Evolutionary conservation across 1,140 invertebrate species (phyloP).

Genomic region (Myzus persicae): DNA sequence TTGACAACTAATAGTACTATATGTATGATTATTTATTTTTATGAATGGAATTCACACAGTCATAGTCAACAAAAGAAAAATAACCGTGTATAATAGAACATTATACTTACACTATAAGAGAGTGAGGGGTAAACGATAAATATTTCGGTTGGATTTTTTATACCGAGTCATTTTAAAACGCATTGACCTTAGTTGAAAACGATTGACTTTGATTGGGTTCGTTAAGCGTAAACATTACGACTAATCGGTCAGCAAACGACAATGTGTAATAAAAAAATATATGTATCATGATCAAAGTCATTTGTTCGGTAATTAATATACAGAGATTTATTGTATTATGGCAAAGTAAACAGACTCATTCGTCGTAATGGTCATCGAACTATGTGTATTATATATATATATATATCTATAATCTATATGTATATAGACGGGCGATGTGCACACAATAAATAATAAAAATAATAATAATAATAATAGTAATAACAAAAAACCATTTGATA

Average conservation of each 20-base stretch:
- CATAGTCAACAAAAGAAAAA: neutral
- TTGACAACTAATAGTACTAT: neutral
- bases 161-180: neutral
- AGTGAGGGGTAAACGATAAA: neutral
- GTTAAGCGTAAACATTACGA: neutral
- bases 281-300: neutral
- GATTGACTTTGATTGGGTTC: neutral
- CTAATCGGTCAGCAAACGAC: neutral
- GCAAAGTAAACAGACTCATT: neutral
- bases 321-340: neutral
- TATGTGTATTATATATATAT: neutral
- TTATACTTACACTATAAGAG: neutral
- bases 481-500: neutral
- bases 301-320: neutral
- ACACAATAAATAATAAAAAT: neutral
- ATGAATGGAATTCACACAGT: constrained; percentile 7
- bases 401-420: too few relatives aligned
- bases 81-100: neutral
- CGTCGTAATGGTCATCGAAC: neutral
- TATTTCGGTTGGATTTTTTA: neutral
- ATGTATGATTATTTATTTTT: neutral
- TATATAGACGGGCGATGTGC: too few relatives aligned
- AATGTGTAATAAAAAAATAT: neutral
- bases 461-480: too few relatives aligned
- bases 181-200: neutral